Evolutionary conservation across 2,113 vertebrate genomes (phyloP), one percentile per base, ranked within the genome.

Genomic region (Thryonomys swinderianus): DNA sequence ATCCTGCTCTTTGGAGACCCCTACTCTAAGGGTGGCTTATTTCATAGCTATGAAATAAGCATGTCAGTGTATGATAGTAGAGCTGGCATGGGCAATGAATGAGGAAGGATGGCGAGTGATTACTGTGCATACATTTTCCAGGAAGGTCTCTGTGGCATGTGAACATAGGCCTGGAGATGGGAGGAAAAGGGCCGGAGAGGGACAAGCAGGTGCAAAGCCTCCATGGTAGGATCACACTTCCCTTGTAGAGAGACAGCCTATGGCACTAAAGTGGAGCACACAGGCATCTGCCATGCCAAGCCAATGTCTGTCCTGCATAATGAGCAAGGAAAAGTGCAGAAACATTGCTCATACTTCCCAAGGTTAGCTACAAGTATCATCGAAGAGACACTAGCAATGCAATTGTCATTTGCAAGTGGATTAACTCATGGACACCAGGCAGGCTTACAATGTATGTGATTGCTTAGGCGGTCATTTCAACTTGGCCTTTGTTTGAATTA

Each of bases 381-480:
- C 37, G 55, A 86, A 95, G 61, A 18, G 48, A 42, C 3, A 17
- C 25, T 30, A 34, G 81, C 2, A 10, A 45, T 11, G 40, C 23
- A 21, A 6, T 1, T 69, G 76, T 53, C 53, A 59, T 87, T 89
- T 90, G 30, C 32, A 76, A 94, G 74, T 48, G 73, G 42, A 76
- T 48, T 76, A 48, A 32, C 80, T 86, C 53, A 42, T 40, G 57
- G 85, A 76, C 2, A 62, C 27, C 21, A n/a, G 21, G n/a, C 59
- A 64, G 78, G n/a, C n/a, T 55, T 71, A 34, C 64, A 30, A 27
- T 76, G 18, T 37, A 32, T 73, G 59, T n/a, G 27, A 10, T 59
- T 66, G 53, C 62, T 81, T 62, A 69, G 21, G 85, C 42, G 93
- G 53, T 48, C 21, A 27, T 90, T 94, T 32, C 71, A 37, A 85